These are phyloP conservation scores for Takifugu rubripes DNA, from an alignment of 2,797 vertebrate species.

Conservation along the genomic window DNA sequence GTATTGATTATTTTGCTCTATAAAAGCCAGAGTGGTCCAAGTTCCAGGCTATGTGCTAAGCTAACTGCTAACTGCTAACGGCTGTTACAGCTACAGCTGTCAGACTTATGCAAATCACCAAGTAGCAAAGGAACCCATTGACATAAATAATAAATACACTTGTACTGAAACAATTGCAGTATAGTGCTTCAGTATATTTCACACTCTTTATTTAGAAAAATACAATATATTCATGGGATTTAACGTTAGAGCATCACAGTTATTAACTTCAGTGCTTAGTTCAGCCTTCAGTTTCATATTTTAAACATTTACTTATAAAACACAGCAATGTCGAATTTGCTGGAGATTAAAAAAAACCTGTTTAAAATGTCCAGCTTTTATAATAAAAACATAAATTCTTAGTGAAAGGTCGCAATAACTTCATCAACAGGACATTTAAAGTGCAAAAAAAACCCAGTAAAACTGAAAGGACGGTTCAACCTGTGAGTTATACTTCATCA, in stretches of 20 bases:
- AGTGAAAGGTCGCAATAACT: slow-evolving; percentile 46
- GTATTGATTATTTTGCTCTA: too few relatives aligned
- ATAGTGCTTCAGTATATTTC: slow-evolving; percentile 2
- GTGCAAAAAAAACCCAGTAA: slow-evolving; percentile 61
- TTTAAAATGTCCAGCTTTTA: slow-evolving; percentile 23
- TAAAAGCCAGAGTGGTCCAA: too few relatives aligned
- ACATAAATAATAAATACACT: too few relatives aligned
- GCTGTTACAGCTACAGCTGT: too few relatives aligned
- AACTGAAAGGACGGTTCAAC: slow-evolving; percentile 17
- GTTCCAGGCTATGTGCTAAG: too few relatives aligned
- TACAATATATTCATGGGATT: slow-evolving; percentile 2
- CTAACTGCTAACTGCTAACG: too few relatives aligned
- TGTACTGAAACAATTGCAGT: slow-evolving; percentile 11
- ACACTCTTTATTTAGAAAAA: slow-evolving; percentile 3
- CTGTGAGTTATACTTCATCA: slow-evolving; percentile 6
- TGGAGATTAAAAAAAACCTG: neutral
- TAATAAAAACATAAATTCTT: slow-evolving; percentile 18
- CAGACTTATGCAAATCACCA: too few relatives aligned
- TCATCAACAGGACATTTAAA: slow-evolving; percentile 55
- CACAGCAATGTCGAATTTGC: neutral
- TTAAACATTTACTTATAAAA: neutral
- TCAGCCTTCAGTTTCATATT: neutral
- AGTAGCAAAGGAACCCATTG: too few relatives aligned
- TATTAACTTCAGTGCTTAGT: slow-evolving; percentile 30
- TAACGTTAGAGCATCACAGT: slow-evolving; percentile 31